Evolutionary conservation across 2,113 vertebrate species (phyloP).

Genomic region (Gasterosteus nipponicus): DNA sequence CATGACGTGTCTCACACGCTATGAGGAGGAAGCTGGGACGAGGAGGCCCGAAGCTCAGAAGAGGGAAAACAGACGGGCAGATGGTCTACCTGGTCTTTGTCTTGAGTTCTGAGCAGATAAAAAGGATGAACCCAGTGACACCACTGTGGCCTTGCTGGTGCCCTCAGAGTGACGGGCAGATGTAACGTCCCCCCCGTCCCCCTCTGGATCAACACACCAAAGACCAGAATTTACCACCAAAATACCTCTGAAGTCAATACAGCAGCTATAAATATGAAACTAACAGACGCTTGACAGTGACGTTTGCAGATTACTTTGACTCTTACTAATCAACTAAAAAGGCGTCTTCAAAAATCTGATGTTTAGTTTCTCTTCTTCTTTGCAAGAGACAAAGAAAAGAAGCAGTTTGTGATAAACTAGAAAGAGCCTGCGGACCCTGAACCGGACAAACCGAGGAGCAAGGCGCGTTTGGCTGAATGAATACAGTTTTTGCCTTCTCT

Average conservation of each 20-base stretch:
- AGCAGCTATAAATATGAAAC: neutral
- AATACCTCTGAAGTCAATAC: too few species aligned
- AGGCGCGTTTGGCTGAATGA: neutral
- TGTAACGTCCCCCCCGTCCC: neutral
- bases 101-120: too few species aligned
- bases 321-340: neutral
- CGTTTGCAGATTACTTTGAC: neutral
- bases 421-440: slow-evolving; percentile 6
- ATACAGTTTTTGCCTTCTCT: neutral
- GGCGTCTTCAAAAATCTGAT: neutral
- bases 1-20: neutral
- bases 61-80: neutral
- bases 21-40: neutral
- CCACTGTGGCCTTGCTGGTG: slow-evolving; percentile 26
- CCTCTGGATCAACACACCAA: neutral
- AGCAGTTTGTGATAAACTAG: slow-evolving; percentile 14
- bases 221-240: neutral
- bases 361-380: slow-evolving; percentile 10
- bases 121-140: too few species aligned
- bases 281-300: neutral
- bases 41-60: neutral
- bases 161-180: slow-evolving; percentile 2
- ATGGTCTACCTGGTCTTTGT: neutral
- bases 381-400: slow-evolving; percentile 5
- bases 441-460: neutral